These are phyloP conservation scores for Heterodera filipjevi DNA, from an alignment of 2,888 invertebrate species.

Conservation along the genomic window DNA sequence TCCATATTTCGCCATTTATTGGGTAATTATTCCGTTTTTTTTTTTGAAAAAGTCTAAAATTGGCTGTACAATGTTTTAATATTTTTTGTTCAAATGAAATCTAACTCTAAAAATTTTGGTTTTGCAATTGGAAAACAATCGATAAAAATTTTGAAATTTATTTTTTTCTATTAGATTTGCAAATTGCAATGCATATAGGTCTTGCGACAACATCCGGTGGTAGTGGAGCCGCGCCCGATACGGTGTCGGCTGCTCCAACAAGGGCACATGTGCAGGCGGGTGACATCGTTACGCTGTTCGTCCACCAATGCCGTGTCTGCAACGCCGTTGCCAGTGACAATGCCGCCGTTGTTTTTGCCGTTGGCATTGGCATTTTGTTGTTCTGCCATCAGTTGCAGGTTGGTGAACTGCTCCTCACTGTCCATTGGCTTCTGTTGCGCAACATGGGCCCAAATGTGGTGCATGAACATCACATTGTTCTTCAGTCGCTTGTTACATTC, in stretches of 20 bases:
- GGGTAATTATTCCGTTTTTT: no score
- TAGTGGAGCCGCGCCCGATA: not conserved
- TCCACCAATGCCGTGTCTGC: not conserved
- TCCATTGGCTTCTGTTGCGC: not conserved
- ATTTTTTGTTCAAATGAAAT: no score
- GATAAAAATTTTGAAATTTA: no score
- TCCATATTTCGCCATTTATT: no score
- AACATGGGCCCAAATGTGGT: conserved; percentile 11
- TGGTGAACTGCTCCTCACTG: not conserved
- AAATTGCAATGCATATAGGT: no score
- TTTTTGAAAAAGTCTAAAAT: no score
- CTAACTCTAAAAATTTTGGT: no score
- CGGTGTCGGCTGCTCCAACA: not conserved
- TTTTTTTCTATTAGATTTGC: no score
- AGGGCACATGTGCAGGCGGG: not conserved
- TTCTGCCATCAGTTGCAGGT: not conserved
- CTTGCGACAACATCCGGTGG: not conserved
- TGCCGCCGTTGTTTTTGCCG: no score
- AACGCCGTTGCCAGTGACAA: not conserved
- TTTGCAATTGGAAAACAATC: no score
- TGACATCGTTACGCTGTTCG: not conserved
- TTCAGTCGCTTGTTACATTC: not conserved
- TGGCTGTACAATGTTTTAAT: no score
- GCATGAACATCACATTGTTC: conserved; percentile 11
- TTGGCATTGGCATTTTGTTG: no score